Base-by-base conservation (phyloP, 2,113 vertebrate species). In the Megaptera novaeangliae region DNA sequence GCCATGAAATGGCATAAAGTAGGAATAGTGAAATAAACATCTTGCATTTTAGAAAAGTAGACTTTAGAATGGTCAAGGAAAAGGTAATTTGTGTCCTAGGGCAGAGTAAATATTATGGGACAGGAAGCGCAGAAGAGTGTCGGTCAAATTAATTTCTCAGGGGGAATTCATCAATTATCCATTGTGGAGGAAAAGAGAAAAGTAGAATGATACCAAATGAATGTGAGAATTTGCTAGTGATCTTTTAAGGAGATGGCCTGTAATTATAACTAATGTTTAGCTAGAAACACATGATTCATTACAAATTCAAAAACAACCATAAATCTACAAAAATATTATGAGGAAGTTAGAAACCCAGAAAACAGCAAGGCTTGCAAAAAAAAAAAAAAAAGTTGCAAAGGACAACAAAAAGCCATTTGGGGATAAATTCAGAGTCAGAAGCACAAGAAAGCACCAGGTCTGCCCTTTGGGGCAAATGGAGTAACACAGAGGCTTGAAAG, bases 331-430 rank as follows among this genome's bases (percentile, higher is more conserved):
- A 88, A 87, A 57, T 41, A 83, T 27, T 64, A 96, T 57, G 52
- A 97, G 59, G 71, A 97, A 95, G 71, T 95, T 75, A 61, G 49
- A 92, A 96, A 84, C 20, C 18, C 29, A 95, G 81, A 74, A 93
- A 74, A 88, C 36, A 91, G 39, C 13, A 27, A 94, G 44, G 39
- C 34, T 88, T 84, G 44, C 21, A 80, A 59, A 61, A 69, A 55
- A n/a, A 44, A 36, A 55, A 23, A 36, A 55, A 23, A 71, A 59
- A 75, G 5, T 49, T 91, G 31, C 39, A 17, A 85, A 88, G n/a
- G 4, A 31, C 55, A 86, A 64, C 69, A 80, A 92, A 87, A 96
- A 84, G 34, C 52, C 13, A 61, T 46, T 84, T 92, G 44, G 41
- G n/a, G 29, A 41, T 64, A 36, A 36, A 9, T 75, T 92, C 49